Percentiles rank a stretch among this genome's conserved stretches.
Conservation (phyloP, 2,113 vertebrate species). For the Lasiurus cinereus region DNA sequence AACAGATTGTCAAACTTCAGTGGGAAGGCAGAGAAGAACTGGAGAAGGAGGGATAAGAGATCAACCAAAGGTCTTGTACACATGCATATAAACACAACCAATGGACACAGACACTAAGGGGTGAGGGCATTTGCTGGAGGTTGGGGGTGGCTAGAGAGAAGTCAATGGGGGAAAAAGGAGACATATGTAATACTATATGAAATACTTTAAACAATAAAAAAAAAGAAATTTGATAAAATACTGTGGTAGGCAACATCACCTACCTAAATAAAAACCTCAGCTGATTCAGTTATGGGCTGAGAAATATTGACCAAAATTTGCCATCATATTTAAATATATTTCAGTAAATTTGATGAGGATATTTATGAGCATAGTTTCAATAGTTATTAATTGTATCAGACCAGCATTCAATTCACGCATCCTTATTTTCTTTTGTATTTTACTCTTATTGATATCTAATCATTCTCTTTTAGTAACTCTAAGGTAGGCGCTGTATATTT, state of each 20-base stretch:
- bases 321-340: neutral
- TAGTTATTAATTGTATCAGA: neutral
- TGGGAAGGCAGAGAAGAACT: too few relatives aligned
- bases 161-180: too few relatives aligned
- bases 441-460: neutral
- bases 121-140: too few relatives aligned
- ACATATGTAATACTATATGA: too few relatives aligned
- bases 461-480: neutral
- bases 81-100: too few relatives aligned
- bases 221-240: neutral
- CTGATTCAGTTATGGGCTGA: conserved; percentile 22
- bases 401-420: neutral
- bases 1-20: too few relatives aligned
- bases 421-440: neutral
- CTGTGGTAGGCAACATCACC: neutral
- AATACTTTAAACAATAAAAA: too few relatives aligned
- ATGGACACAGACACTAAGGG: too few relatives aligned
- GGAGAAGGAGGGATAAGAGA: too few relatives aligned
- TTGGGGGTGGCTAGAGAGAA: fast-evolving
- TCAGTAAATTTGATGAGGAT: neutral
- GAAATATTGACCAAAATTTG: conserved; percentile 45
- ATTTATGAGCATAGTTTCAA: neutral
- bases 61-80: too few relatives aligned
- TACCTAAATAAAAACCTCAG: neutral
- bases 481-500: neutral